Evolutionary conservation across 2,888 invertebrate genomes (phyloP), one percentile per base, ranked within the genome.

Genomic region (Tetranychus piercei): DNA sequence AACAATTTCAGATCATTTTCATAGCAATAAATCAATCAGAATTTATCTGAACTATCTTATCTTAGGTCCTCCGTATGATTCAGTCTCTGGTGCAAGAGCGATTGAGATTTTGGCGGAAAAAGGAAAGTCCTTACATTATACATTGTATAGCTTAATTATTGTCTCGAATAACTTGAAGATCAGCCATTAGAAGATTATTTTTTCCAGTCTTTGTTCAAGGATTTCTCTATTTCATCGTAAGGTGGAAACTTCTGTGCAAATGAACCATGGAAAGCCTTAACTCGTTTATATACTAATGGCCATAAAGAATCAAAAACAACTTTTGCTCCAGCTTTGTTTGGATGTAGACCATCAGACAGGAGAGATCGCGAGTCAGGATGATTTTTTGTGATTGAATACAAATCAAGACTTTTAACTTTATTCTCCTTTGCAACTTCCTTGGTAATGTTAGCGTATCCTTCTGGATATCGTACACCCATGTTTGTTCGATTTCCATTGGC

Each of bases 81-180:
- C 85, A 76, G 81, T 91, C 80, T 88, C 88, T 81, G 95, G 96
- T 18, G 96, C 96, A 0, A 86, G 84, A 80, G 91, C 94, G 43
- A 86, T 97, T 64, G 96, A 97, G 84, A 81, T 86, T 76, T 88
- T 92, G 74, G 92, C 95, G 0, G 22, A 23, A 9, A 11, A 69
- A 11, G 69, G 69, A 1, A 22, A 69, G 5, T 22, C 69, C 6
- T 5, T 55, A 15, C 1, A 15, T 15, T 55, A 55, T n/a, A n/a
- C n/a, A n/a, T n/a, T n/a, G n/a, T n/a, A n/a, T n/a, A n/a, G n/a
- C n/a, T n/a, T n/a, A n/a, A n/a, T n/a, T 23, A 23, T 23, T 23
- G 23, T 23, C 23, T 3, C 1, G 1, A 23, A 23, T 23, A 23
- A 23, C 1, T 1, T 23, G 1, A 23, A 23, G 23, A 23, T 23